Conservation (phyloP, 1,140 invertebrate genomes). For the Drosophila simulans region DNA sequence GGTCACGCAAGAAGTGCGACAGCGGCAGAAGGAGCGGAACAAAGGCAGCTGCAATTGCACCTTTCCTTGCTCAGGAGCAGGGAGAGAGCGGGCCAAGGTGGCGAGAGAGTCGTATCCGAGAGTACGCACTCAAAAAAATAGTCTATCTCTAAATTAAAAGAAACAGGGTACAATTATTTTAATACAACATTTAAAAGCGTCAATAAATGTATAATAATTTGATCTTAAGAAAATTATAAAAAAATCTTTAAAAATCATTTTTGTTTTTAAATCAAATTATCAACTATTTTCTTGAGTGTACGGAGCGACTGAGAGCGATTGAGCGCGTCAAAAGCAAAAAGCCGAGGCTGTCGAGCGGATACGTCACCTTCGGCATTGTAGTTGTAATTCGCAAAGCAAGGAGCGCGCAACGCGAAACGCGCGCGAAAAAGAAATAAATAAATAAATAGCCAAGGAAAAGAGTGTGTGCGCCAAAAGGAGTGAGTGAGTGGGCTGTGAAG, state of each 20-base stretch:
- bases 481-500: slow-evolving; percentile 41
- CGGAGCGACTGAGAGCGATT: slow-evolving; percentile 30
- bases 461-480: slow-evolving; percentile 26
- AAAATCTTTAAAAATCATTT: too few relatives aligned
- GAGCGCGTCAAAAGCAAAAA: slow-evolving; percentile 42
- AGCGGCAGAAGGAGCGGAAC: slow-evolving; percentile 45
- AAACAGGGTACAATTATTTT: background rate
- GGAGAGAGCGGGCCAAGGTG: slow-evolving; percentile 18
- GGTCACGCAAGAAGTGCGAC: slow-evolving; percentile 73
- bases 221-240: too few relatives aligned
- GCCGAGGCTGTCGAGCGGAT: slow-evolving; percentile 46
- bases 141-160: background rate
- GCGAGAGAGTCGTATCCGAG: slow-evolving; percentile 8
- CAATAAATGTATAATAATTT: too few relatives aligned
- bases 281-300: background rate
- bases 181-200: too few relatives aligned
- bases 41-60: slow-evolving; percentile 82
- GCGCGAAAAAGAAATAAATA: slow-evolving; percentile 65
- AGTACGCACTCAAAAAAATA: slow-evolving; percentile 20
- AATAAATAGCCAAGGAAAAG: slow-evolving; percentile 36
- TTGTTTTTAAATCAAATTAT: too few relatives aligned
- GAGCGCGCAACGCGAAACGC: slow-evolving; percentile 78
- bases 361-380: slow-evolving; percentile 76
- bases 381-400: slow-evolving; percentile 79
- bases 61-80: slow-evolving; percentile 65